phyloP scores from a whole-genome alignment of 2,113 vertebrate genomes.

The Gopherus evgoodei region DNA sequence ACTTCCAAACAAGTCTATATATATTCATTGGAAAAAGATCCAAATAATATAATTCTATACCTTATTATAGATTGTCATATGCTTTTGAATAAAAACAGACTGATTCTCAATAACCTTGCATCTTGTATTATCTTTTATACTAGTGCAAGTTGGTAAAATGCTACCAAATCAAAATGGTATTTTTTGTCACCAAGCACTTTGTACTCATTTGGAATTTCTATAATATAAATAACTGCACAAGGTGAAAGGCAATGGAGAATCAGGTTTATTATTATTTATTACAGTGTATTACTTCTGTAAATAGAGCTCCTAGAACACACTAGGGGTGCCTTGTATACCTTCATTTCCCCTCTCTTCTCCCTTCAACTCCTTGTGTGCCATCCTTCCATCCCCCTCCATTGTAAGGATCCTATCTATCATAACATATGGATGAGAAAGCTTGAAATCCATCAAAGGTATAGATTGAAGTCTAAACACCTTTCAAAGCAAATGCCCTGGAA shows the following conservation, averaged over 20 bases:
- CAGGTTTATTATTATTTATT: neutral
- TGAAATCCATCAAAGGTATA: neutral
- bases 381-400: neutral
- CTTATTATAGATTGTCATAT: neutral
- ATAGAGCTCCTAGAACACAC: neutral
- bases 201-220: neutral
- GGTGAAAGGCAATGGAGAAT: neutral
- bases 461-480: neutral
- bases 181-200: neutral
- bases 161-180: neutral
- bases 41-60: neutral
- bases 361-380: fast-evolving
- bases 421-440: neutral
- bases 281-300: neutral
- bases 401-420: neutral
- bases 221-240: neutral
- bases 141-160: neutral
- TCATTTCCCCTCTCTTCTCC: neutral
- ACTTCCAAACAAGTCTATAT: neutral
- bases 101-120: neutral
- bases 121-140: neutral
- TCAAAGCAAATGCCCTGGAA: neutral
- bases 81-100: fast-evolving
- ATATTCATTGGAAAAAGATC: neutral
- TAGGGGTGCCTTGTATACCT: neutral